These are phyloP conservation scores for Sylvicapra grimmia DNA, from an alignment of 2,113 vertebrate genomes.

Conservation along the genomic window DNA sequence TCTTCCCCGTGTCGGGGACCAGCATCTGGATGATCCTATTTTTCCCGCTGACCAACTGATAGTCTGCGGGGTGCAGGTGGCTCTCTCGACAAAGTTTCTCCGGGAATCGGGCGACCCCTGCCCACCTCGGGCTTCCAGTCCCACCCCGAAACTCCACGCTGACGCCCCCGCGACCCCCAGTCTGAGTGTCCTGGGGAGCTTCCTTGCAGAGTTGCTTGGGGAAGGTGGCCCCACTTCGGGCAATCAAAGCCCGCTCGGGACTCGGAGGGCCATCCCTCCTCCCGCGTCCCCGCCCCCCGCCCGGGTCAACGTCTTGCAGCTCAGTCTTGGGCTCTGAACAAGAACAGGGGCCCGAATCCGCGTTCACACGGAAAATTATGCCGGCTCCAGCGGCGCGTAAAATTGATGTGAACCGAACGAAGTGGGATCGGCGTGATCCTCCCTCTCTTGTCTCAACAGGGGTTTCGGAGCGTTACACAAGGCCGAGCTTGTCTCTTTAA, in stretches of 20 bases:
- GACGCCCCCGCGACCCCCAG: neutral
- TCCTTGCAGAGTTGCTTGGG: neutral
- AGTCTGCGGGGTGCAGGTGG: neutral
- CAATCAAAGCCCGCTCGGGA: neutral
- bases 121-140: neutral
- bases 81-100: neutral
- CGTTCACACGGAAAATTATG: slow-evolving; percentile 76
- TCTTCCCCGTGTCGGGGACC: neutral
- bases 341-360: slow-evolving; percentile 47
- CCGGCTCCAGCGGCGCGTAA: slow-evolving; percentile 78
- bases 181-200: neutral
- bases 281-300: neutral
- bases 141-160: too few species aligned
- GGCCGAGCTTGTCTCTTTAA: slow-evolving; percentile 79
- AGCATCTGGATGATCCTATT: neutral
- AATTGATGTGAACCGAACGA: slow-evolving; percentile 77
- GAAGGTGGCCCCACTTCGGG: neutral
- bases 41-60: neutral
- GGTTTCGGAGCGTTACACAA: slow-evolving; percentile 68
- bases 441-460: slow-evolving; percentile 72
- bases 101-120: neutral
- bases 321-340: slow-evolving; percentile 3
- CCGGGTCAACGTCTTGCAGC: neutral
- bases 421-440: slow-evolving; percentile 69
- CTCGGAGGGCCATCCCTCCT: neutral